phyloP scores from a whole-genome alignment of 1,140 invertebrate genomes.

The Orius insidiosus region DNA sequence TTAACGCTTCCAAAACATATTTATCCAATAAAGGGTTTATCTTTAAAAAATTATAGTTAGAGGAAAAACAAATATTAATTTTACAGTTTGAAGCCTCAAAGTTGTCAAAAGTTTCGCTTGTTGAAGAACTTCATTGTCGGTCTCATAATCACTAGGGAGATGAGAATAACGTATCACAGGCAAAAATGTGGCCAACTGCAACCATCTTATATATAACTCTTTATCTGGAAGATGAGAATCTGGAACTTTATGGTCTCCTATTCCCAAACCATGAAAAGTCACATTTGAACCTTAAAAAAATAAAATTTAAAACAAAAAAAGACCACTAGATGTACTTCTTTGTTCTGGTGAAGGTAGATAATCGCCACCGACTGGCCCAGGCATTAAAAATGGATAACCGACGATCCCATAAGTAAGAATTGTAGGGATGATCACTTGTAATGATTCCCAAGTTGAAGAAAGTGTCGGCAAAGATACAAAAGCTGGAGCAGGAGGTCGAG shows the following conservation, averaged over 20 bases:
- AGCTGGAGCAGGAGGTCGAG: slow-evolving; percentile 61
- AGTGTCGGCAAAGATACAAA: slow-evolving; percentile 76
- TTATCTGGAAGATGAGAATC: slow-evolving; percentile 17
- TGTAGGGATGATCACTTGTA: slow-evolving; percentile 65
- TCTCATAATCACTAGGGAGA: slow-evolving; percentile 65
- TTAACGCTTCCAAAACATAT: slow-evolving; percentile 53
- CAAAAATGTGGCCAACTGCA: slow-evolving; percentile 82
- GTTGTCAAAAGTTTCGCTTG: slow-evolving; percentile 55
- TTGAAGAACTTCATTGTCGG: slow-evolving; percentile 53
- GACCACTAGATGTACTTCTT: no score
- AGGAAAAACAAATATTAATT: background rate
- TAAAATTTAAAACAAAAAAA: no score
- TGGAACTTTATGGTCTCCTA: slow-evolving; percentile 14
- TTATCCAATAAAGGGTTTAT: slow-evolving; percentile 56
- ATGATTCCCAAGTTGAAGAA: slow-evolving; percentile 71
- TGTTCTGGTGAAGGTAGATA: slow-evolving; percentile 6
- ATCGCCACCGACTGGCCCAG: slow-evolving; percentile 83
- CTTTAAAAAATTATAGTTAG: slow-evolving; percentile 22
- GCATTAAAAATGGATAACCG: slow-evolving; percentile 83
- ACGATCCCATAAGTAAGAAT: slow-evolving; percentile 69
- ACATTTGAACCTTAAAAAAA: background rate
- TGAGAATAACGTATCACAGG: slow-evolving; percentile 83
- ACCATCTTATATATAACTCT: slow-evolving; percentile 84
- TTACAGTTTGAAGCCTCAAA: slow-evolving; percentile 53
- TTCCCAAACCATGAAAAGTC: slow-evolving; percentile 8